Base-by-base conservation (phyloP, 2,888 invertebrate species). In the Noctua fimbriata region DNA sequence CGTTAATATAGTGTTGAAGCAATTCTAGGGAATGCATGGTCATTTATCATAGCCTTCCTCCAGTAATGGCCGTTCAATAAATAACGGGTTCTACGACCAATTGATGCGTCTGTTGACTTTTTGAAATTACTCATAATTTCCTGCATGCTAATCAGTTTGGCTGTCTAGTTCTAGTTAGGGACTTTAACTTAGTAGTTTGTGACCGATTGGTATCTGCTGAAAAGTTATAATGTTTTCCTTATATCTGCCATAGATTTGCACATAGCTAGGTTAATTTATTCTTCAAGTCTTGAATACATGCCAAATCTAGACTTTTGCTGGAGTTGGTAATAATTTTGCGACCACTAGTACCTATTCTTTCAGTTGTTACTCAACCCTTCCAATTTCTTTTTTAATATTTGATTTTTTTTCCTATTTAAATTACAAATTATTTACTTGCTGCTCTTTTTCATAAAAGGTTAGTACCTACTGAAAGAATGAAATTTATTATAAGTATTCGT, bases 21-120 rank as follows among this genome's bases (percentile, higher is more conserved):
- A 83, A 83, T 76, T 41, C 12, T 63, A 36, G 12, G 72, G 65
- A 79, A 72, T 70, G 21, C 44, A 24, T 49, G 44, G 55, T 69
- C 41, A 52, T 73, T 69, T 47, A 84, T 79, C n/a, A 76, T 16
- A 69, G 47, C 41, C 63, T 69, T 71, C 28, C 44, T 73, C 55
- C 66, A 58, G 60, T 81, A 85, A 71, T 67, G 28, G 32, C 12
- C 36, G 36, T 49, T 67, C 55, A 85, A 70, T 73, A 73, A 73
- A 71, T 73, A 81, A 36, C 32, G 18, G n/a, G 47, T 32, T 32
- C 12, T 32, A 63, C 36, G 32, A 32, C 44, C 58, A 70, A 58
- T 75, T 67, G 71, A 28, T 72, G 69, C 41, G 49, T 21, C 65
- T 21, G 21, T 36, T 12, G 21, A 73, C 21, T 60, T 72, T 36